A percentile compares a stretch with the other conserved stretches of the same genome.
Evolutionary conservation across 2,113 vertebrate species (phyloP).

Genomic region (Bubo blakistoni): DNA sequence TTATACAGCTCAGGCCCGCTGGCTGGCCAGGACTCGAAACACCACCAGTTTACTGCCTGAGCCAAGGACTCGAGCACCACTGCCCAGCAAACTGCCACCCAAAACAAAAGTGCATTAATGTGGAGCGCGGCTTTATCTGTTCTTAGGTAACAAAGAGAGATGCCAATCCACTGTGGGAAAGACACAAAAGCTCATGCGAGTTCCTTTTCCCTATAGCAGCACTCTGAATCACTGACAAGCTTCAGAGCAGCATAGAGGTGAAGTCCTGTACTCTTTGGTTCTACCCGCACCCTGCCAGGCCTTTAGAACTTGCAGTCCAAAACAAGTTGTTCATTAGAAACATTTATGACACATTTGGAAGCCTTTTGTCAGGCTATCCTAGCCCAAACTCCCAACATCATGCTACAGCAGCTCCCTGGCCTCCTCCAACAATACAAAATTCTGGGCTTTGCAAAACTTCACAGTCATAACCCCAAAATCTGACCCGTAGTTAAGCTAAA

Average conservation of each 20-base stretch:
- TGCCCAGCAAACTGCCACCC: neutral
- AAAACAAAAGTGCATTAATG: neutral
- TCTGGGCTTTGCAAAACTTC: neutral
- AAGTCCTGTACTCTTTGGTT: no score
- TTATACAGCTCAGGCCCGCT: neutral
- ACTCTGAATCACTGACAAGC: no score
- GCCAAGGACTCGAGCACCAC: no score
- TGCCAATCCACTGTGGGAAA: neutral
- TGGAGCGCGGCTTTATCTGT: no score
- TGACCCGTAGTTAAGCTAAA: neutral
- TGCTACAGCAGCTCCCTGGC: neutral
- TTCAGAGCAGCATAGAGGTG: neutral
- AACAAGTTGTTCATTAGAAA: neutral
- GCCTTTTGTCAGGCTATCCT: neutral
- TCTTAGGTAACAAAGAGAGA: neutral
- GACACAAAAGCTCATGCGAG: neutral
- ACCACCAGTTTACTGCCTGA: neutral
- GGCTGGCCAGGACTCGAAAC: neutral
- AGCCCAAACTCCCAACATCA: neutral
- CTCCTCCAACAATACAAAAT: neutral
- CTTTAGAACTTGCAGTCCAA: neutral
- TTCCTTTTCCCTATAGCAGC: neutral
- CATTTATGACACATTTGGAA: neutral
- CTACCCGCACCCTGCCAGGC: rapidly evolving
- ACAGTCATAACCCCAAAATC: neutral